Evolutionary conservation across 2,797 vertebrate genomes (phyloP).

Genomic region (Sciurus carolinensis): DNA sequence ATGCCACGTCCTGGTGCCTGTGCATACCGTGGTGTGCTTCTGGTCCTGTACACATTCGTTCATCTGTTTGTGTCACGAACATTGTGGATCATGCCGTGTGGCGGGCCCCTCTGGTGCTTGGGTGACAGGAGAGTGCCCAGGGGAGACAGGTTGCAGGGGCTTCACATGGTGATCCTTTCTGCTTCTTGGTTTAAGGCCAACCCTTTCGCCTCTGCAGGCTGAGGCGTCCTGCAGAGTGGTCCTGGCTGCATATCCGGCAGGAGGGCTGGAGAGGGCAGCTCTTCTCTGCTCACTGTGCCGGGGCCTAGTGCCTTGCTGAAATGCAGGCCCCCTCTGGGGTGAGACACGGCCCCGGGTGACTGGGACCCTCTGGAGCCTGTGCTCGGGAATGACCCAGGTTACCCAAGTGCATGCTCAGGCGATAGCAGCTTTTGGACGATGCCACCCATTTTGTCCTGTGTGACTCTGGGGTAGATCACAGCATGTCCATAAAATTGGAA

Average conservation of each 20-base stretch:
- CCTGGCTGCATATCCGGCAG: too few species aligned
- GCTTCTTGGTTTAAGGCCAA: too few species aligned
- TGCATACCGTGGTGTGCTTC: not conserved
- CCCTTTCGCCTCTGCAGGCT: too few species aligned
- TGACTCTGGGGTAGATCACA: not conserved
- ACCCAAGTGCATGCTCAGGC: rapidly evolving
- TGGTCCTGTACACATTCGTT: not conserved
- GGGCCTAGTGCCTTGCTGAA: not conserved
- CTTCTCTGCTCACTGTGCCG: not conserved
- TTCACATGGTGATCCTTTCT: too few species aligned
- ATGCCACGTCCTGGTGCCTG: too few species aligned
- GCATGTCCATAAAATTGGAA: not conserved
- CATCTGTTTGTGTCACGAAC: not conserved
- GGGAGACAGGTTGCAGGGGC: too few species aligned
- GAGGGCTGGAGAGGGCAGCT: too few species aligned
- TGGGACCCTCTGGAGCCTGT: not conserved
- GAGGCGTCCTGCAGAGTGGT: too few species aligned
- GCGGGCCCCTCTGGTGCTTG: too few species aligned
- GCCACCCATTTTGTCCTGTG: rapidly evolving
- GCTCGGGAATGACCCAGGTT: not conserved
- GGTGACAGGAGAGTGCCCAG: too few species aligned
- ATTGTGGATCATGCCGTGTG: not conserved
- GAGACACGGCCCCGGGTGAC: not conserved
- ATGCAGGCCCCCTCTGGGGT: not conserved
- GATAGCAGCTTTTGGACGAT: rapidly evolving